phyloP scores from a whole-genome alignment of 2,113 vertebrate genomes.

The Forbesichthys agassizii region DNA sequence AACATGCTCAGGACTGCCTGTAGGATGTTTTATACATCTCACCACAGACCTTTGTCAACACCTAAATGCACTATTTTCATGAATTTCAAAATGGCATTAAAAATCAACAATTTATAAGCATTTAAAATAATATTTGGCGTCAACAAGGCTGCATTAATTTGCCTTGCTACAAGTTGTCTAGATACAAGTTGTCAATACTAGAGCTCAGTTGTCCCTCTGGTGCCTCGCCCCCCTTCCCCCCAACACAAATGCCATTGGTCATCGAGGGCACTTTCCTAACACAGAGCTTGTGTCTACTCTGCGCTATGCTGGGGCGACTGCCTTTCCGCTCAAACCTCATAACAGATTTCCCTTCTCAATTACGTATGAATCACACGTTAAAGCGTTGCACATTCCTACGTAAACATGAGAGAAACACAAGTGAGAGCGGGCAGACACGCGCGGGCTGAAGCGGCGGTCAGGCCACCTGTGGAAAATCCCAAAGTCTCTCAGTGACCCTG shows the following conservation, averaged over 20 bases:
- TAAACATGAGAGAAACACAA: conserved; percentile 61
- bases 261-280: not conserved
- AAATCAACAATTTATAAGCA: too few species aligned
- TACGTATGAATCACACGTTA: conserved; percentile 62
- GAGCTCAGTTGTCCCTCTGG: too few species aligned
- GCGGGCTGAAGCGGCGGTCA: conserved; percentile 14
- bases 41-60: too few species aligned
- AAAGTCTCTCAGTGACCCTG: conserved; percentile 70
- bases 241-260: not conserved
- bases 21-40: too few species aligned
- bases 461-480: conserved; percentile 65
- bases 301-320: not conserved
- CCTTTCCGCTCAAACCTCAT: conserved; percentile 19
- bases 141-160: too few species aligned
- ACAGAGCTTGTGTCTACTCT: conserved; percentile 1
- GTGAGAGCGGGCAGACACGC: not conserved
- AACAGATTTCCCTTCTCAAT: conserved; percentile 75
- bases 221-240: too few species aligned
- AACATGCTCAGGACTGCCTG: too few species aligned
- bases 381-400: conserved; percentile 56
- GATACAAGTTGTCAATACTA: too few species aligned
- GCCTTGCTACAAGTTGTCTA: too few species aligned
- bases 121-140: too few species aligned
- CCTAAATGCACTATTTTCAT: too few species aligned
- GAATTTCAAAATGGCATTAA: too few species aligned